phyloP scores from a whole-genome alignment of 2,888 invertebrate genomes.

The Cryptus viduatorius region DNA sequence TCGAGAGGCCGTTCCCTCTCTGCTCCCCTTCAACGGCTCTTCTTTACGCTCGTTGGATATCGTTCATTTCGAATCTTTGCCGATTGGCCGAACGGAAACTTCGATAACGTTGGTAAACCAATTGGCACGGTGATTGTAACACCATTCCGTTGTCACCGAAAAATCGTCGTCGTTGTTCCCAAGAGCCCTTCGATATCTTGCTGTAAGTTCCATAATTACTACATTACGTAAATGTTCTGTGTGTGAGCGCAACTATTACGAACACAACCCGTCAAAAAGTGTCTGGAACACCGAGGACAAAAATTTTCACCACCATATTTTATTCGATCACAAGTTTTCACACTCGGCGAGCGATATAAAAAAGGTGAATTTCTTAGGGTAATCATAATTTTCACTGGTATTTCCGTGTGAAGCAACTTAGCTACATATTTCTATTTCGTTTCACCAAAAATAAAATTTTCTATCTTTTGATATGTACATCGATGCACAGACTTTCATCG shows the following conservation, averaged over 20 bases:
- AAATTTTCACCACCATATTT: neutral
- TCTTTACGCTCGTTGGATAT: too few relatives aligned
- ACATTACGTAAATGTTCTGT: slow-evolving; percentile 37
- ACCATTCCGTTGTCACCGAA: too few relatives aligned
- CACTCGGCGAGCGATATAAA: neutral
- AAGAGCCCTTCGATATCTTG: too few relatives aligned
- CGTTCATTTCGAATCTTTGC: neutral
- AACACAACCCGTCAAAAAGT: neutral
- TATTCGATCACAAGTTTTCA: neutral
- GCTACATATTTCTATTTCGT: neutral
- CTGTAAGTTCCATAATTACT: neutral
- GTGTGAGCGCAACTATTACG: slow-evolving; percentile 11
- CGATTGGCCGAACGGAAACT: too few relatives aligned
- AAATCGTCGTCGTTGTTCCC: too few relatives aligned
- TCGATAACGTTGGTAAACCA: too few relatives aligned
- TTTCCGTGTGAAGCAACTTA: neutral
- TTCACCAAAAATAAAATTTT: neutral
- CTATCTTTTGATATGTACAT: neutral
- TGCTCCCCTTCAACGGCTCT: too few relatives aligned
- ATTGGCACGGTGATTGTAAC: too few relatives aligned
- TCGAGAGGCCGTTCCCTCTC: too few relatives aligned
- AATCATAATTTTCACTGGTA: neutral
- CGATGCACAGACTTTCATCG: too few relatives aligned
- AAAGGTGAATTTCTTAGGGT: neutral
- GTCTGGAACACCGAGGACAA: slow-evolving; percentile 7